Evolutionary conservation across 2,113 vertebrate genomes (phyloP).

Genomic region (Lepisosteus osseus): DNA sequence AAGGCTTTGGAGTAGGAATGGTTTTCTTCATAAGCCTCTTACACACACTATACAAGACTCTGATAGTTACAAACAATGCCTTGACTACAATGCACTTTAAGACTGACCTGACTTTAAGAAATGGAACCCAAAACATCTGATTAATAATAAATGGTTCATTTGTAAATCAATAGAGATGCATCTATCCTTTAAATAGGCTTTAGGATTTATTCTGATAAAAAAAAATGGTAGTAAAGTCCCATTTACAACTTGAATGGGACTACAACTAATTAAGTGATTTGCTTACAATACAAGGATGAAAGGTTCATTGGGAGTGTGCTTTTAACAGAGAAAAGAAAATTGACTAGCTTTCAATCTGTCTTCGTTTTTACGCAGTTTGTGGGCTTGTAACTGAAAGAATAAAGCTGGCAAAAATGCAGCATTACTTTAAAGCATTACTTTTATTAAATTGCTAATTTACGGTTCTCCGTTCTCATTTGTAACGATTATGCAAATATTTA

Average conservation of each 20-base stretch:
- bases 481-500: constrained; percentile 13
- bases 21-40: constrained; percentile 26
- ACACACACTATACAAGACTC: constrained; percentile 27
- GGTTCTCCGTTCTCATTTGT: neutral
- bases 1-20: constrained; percentile 7
- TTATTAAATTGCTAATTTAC: constrained; percentile 1
- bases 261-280: constrained; percentile 65
- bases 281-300: constrained; percentile 61
- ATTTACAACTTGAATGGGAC: constrained; percentile 65
- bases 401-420: neutral
- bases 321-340: constrained; percentile 33
- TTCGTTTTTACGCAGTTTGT: neutral
- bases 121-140: constrained; percentile 43
- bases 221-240: constrained; percentile 58
- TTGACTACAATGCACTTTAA: no score
- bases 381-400: neutral
- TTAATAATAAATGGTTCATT: constrained; percentile 64
- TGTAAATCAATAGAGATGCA: constrained; percentile 62
- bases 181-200: constrained; percentile 54
- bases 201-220: constrained; percentile 69
- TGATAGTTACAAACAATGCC: constrained; percentile 9
- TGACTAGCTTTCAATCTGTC: constrained; percentile 2
- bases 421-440: neutral
- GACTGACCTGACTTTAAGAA: constrained; percentile 5
- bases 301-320: constrained; percentile 41